phyloP scores from a whole-genome alignment of 2,888 invertebrate genomes.

The Octonoba sinensis region DNA sequence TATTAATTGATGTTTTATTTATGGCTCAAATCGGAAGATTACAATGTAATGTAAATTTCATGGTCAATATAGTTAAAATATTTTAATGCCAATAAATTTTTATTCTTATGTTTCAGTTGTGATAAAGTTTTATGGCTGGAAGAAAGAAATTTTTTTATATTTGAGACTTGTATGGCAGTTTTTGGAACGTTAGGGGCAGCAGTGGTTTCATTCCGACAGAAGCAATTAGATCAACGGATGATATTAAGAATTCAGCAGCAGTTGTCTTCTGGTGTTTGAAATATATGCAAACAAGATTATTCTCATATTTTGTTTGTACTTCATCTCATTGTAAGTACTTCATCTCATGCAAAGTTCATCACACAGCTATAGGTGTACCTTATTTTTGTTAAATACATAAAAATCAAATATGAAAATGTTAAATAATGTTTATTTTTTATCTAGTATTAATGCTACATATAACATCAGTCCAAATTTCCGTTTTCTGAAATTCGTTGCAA shows the following conservation, averaged over 20 bases:
- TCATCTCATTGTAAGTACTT: too few species aligned
- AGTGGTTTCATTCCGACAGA: slow-evolving; percentile 78
- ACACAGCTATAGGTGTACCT: too few species aligned
- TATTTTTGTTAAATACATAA: too few species aligned
- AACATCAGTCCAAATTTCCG: slow-evolving; percentile 46
- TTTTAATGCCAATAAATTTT: too few species aligned
- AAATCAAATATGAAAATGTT: too few species aligned
- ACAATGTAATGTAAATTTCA: too few species aligned
- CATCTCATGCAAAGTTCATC: too few species aligned
- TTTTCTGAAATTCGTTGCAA: slow-evolving; percentile 25
- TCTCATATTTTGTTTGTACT: too few species aligned
- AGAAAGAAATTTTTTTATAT: slow-evolving; percentile 86
- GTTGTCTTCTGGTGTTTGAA: slow-evolving; percentile 76
- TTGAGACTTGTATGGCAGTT: slow-evolving; percentile 80
- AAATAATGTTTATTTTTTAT: slow-evolving; percentile 23
- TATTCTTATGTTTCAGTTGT: slow-evolving; percentile 73
- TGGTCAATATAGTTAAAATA: too few species aligned
- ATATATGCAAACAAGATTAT: too few species aligned
- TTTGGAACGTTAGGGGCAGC: slow-evolving; percentile 78
- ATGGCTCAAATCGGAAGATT: too few species aligned
- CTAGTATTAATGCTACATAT: slow-evolving; percentile 25
- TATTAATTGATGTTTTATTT: too few species aligned
- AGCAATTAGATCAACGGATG: slow-evolving; percentile 79
- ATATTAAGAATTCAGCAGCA: slow-evolving; percentile 80
- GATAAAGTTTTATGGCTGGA: slow-evolving; percentile 87